phyloP scores from a whole-genome alignment of 2,113 vertebrate species.

The Acinonyx jubatus region DNA sequence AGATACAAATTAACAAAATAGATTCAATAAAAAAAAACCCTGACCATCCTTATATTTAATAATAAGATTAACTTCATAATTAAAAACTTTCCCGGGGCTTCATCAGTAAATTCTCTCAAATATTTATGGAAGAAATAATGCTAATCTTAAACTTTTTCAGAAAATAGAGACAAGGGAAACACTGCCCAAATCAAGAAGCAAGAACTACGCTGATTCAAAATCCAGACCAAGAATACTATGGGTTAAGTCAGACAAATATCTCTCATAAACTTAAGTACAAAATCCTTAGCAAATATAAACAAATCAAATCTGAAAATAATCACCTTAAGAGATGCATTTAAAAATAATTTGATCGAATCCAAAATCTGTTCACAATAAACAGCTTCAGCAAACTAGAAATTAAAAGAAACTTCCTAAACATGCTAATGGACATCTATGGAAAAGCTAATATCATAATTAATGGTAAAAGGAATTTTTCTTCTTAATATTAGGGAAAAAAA shows the following conservation, averaged over 20 bases:
- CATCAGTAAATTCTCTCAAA: neutral
- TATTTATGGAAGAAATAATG: neutral
- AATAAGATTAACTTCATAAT: neutral
- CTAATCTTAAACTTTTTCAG: neutral
- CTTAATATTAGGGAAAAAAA: neutral
- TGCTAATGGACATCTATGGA: neutral
- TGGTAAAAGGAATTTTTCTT: neutral
- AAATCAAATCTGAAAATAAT: neutral
- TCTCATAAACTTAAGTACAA: neutral
- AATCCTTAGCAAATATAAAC: neutral
- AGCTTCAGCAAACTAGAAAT: neutral
- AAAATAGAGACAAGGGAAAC: neutral
- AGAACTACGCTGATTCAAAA: neutral
- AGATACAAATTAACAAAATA: neutral
- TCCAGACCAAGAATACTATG: neutral
- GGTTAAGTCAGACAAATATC: neutral
- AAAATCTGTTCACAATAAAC: neutral
- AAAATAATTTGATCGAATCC: neutral
- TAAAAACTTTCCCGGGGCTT: neutral
- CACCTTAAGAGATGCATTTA: neutral
- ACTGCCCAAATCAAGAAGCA: neutral
- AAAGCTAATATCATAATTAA: neutral
- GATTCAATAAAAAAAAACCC: neutral
- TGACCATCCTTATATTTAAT: neutral
- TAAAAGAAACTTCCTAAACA: neutral